Conservation (phyloP, 2,113 vertebrate genomes). For the Bos javanicus region DNA sequence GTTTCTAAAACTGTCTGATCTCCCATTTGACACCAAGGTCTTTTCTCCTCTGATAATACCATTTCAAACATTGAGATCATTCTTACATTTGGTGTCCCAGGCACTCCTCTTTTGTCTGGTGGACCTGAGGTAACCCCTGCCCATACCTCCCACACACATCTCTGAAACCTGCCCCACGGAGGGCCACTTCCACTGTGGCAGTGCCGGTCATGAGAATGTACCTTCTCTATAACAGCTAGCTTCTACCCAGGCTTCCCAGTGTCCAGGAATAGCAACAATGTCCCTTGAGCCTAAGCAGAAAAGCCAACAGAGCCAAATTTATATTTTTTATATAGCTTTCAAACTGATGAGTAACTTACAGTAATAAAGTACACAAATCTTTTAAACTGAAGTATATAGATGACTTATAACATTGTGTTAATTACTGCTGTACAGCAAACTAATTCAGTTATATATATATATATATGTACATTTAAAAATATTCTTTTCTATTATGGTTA, state of each 20-base stretch:
- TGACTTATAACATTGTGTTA: neutral
- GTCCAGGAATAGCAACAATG: neutral
- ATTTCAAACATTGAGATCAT: neutral
- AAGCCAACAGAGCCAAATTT: neutral
- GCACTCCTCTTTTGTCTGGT: neutral
- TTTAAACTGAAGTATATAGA: neutral
- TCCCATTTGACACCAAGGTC: neutral
- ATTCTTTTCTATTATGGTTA: neutral
- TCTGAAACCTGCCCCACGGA: neutral
- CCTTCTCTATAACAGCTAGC: neutral
- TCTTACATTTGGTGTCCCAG: neutral
- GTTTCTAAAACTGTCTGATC: neutral
- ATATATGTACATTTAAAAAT: neutral
- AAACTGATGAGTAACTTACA: neutral
- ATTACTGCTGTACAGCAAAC: neutral
- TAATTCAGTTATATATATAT: neutral
- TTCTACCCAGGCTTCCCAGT: neutral
- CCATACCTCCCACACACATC: neutral
- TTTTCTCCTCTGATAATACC: neutral
- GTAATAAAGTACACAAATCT: neutral
- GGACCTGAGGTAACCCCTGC: neutral
- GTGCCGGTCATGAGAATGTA: neutral
- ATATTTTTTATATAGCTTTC: neutral
- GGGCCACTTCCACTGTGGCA: neutral
- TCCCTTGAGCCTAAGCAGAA: neutral